These are phyloP conservation scores for Phyto melanocephala DNA, from an alignment of 2,888 invertebrate genomes.

Conservation along the genomic window DNA sequence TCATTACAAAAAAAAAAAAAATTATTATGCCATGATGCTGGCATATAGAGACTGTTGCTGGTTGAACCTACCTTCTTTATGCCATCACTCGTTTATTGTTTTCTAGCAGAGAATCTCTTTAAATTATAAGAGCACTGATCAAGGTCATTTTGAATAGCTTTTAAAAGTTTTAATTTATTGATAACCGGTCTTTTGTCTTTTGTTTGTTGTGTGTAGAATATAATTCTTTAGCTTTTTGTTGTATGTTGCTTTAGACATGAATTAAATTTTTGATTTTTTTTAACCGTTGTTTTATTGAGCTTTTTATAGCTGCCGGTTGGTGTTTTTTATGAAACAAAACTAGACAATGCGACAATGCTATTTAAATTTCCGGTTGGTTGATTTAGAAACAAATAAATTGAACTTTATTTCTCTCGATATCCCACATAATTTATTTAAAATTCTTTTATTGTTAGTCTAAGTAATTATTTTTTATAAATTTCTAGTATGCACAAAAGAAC, in stretches of 20 bases:
- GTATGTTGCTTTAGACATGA: not conserved
- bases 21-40: constrained; percentile 16
- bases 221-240: not conserved
- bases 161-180: constrained; percentile 9
- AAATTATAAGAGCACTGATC: constrained; percentile 18
- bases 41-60: not conserved
- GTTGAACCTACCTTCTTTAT: not conserved
- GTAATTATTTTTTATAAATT: too few relatives aligned
- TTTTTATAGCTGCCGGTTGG: not conserved
- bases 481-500: too few relatives aligned
- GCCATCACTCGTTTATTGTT: not conserved
- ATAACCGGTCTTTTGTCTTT: constrained; percentile 15
- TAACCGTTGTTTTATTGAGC: not conserved
- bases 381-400: constrained; percentile 1
- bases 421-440: too few relatives aligned
- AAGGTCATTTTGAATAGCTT: constrained; percentile 27
- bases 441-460: too few relatives aligned
- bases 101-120: not conserved
- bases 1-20: too few relatives aligned
- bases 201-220: not conserved
- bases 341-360: constrained; percentile 21
- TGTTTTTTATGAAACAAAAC: not conserved
- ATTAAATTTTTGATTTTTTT: not conserved
- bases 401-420: not conserved
- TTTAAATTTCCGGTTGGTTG: constrained; percentile 28